A percentile compares a stretch with the other conserved stretches of the same genome.
These are phyloP conservation scores for Dasypolia templi DNA, from an alignment of 2,888 invertebrate species.

Conservation along the genomic window DNA sequence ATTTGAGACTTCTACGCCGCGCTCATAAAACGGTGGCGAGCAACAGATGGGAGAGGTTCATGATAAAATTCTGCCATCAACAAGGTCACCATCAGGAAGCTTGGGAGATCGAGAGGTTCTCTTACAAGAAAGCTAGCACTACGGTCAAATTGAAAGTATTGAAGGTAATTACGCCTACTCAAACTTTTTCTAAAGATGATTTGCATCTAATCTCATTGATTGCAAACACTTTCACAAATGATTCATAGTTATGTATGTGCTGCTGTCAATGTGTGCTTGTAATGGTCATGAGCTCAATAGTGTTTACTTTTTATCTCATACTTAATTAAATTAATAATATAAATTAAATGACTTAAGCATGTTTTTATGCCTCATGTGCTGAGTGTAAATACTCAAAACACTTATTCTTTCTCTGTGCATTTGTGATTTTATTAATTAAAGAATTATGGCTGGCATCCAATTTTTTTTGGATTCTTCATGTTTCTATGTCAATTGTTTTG, in stretches of 20 bases:
- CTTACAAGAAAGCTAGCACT: slow-evolving; percentile 97
- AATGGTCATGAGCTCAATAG: slow-evolving; percentile 27
- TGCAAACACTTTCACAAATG: slow-evolving; percentile 65
- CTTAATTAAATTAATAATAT: slow-evolving; percentile 12
- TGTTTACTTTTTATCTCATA: slow-evolving; percentile 40
- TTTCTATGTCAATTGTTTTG: slow-evolving; percentile 56
- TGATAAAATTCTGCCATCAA: slow-evolving; percentile 97
- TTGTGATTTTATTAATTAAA: slow-evolving; percentile 50
- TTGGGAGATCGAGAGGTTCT: slow-evolving; percentile 98
- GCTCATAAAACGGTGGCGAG: slow-evolving; percentile 95
- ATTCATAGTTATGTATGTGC: slow-evolving; percentile 51
- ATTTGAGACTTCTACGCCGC: slow-evolving; percentile 96
- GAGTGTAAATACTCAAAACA: slow-evolving; percentile 15
- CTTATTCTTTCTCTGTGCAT: slow-evolving; percentile 25
- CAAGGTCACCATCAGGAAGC: slow-evolving; percentile 96
- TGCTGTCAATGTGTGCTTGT: slow-evolving; percentile 46
- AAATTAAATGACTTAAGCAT: no score
- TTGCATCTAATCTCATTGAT: slow-evolving; percentile 60
- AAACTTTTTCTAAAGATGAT: slow-evolving; percentile 61
- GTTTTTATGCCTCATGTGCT: slow-evolving; percentile 43
- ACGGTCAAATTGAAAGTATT: slow-evolving; percentile 96
- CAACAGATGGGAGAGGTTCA: slow-evolving; percentile 97
- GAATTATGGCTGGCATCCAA: slow-evolving; percentile 61
- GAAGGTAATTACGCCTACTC: slow-evolving; percentile 92
- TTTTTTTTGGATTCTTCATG: slow-evolving; percentile 43